Percentiles rank a stretch among this genome's conserved stretches.
These are phyloP conservation scores for Rhincodon typus DNA, from an alignment of 2,797 vertebrate species.

Conservation along the genomic window DNA sequence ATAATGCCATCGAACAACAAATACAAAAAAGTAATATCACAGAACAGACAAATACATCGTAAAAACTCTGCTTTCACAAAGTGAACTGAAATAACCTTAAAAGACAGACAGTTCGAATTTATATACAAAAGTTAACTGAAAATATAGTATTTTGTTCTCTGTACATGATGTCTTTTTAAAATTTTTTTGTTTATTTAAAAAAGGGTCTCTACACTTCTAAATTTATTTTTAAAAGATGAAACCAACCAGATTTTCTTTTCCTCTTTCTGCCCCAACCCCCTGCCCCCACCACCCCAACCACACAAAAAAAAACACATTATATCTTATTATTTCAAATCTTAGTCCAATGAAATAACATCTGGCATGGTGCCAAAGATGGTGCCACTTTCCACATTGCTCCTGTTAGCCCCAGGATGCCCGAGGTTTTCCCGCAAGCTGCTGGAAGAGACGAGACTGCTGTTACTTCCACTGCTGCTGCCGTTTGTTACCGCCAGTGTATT, in stretches of 20 bases:
- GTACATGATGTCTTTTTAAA: conserved; percentile 77
- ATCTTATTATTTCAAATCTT: conserved; percentile 48
- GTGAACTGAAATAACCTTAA: conserved; percentile 67
- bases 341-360: conserved; percentile 95
- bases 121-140: conserved; percentile 99
- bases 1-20: conserved; percentile 74
- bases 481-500: conserved; percentile 67
- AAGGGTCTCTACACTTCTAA: conserved; percentile 37
- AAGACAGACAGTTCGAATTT: conserved; percentile 84
- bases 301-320: background rate
- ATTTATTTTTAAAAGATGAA: conserved; percentile 67
- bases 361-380: conserved; percentile 90
- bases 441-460: conserved; percentile 86
- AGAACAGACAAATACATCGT: conserved; percentile 76
- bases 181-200: conserved; percentile 56
- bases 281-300: background rate
- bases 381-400: conserved; percentile 72
- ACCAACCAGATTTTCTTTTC: conserved; percentile 45
- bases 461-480: conserved; percentile 80
- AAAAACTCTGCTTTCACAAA: conserved; percentile 82
- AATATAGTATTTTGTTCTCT: conserved; percentile 99
- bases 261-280: background rate
- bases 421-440: conserved; percentile 79
- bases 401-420: conserved; percentile 59
- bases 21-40: conserved; percentile 59